These are phyloP conservation scores for Tetramorium parvispinum DNA, from an alignment of 1,140 invertebrate genomes.

Conservation along the genomic window DNA sequence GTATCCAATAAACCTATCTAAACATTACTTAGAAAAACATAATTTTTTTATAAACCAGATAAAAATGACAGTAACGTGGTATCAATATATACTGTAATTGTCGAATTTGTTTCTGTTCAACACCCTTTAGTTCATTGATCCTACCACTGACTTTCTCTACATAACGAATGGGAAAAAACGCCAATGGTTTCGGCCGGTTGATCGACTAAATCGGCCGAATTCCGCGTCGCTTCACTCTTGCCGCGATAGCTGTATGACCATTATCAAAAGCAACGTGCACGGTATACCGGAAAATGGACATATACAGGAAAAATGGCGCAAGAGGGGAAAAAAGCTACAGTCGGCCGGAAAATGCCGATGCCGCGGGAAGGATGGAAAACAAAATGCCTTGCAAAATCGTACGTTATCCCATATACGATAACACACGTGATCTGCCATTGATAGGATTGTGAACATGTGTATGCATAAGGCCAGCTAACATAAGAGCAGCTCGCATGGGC, in stretches of 20 bases:
- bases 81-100: not conserved
- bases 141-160: not conserved
- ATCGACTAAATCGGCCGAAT: slow-evolving; percentile 43
- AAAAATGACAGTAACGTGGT: not conserved
- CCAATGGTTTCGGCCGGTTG: not conserved
- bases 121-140: slow-evolving; percentile 9
- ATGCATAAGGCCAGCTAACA: slow-evolving; percentile 1
- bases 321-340: slow-evolving; percentile 28
- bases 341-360: not conserved
- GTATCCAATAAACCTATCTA: not conserved
- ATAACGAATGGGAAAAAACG: slow-evolving; percentile 10
- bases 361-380: slow-evolving; percentile 17
- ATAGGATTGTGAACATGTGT: not conserved
- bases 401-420: slow-evolving; percentile 46
- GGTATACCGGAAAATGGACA: slow-evolving; percentile 53
- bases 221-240: slow-evolving; percentile 50
- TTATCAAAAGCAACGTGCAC: slow-evolving; percentile 60
- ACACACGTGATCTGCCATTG: slow-evolving; percentile 25
- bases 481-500: slow-evolving; percentile 46
- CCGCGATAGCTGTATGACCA: slow-evolving; percentile 16
- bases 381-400: slow-evolving; percentile 59
- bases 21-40: not conserved
- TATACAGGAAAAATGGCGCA: slow-evolving; percentile 43
- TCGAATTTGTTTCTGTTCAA: slow-evolving; percentile 10
- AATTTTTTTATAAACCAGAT: not conserved